phyloP scores from a whole-genome alignment of 2,113 vertebrate species.

The Leiothrix lutea region DNA sequence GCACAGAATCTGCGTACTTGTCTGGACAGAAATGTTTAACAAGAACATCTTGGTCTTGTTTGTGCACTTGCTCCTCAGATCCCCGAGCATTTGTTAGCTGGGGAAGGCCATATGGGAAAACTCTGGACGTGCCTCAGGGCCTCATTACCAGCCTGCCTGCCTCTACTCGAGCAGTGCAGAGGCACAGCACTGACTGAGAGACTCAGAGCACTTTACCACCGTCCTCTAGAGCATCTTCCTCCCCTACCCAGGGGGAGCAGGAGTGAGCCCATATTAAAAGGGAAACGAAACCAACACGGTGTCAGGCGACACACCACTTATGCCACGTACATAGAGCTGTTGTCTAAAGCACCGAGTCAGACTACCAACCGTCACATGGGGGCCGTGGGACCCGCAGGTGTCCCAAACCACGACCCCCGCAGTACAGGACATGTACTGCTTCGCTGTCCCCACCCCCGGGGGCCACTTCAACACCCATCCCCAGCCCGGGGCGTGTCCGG shows the following conservation, averaged over 20 bases:
- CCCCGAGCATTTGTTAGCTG: neutral
- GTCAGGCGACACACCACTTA: neutral
- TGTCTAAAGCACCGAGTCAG: neutral
- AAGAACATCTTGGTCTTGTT: neutral
- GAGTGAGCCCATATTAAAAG: neutral
- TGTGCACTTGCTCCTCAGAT: neutral
- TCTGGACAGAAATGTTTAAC: neutral
- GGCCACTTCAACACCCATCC: neutral
- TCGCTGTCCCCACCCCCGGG: neutral
- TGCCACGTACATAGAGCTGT: accelerated
- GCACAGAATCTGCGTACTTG: neutral
- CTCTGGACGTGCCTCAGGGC: neutral
- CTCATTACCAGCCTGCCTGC: neutral
- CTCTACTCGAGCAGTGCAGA: accelerated
- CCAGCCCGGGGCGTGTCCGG: neutral
- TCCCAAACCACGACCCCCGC: too few relatives aligned
- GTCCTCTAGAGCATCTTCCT: neutral
- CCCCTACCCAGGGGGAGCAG: too few relatives aligned
- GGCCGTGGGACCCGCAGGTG: accelerated
- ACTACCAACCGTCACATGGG: accelerated
- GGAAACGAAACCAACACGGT: neutral
- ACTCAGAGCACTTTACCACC: neutral
- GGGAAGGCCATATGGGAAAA: neutral
- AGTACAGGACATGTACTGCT: accelerated
- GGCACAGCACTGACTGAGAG: neutral